These are phyloP conservation scores for Carettochelys insculpta DNA, from an alignment of 2,113 vertebrate genomes.

Conservation along the genomic window DNA sequence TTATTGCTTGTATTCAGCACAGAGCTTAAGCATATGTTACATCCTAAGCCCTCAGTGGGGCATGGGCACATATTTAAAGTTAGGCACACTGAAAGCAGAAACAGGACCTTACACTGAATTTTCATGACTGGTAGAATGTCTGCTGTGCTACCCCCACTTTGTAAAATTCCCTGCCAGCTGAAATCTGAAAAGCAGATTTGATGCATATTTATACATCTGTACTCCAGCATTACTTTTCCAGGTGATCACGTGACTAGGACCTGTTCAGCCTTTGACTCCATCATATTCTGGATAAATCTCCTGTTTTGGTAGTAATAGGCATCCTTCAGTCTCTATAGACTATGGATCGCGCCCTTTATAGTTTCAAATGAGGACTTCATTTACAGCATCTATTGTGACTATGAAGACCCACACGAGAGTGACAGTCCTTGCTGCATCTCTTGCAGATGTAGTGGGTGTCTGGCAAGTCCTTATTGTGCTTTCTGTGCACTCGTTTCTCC, in stretches of 20 bases:
- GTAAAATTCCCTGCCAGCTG: not conserved
- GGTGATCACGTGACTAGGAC: not conserved
- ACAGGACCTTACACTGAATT: not conserved
- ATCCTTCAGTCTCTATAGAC: too few relatives aligned
- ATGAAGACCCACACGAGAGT: too few relatives aligned
- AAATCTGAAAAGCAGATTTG: not conserved
- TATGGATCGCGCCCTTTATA: too few relatives aligned
- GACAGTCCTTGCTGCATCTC: too few relatives aligned
- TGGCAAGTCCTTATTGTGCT: too few relatives aligned
- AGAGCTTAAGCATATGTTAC: not conserved
- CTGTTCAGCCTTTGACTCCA: not conserved
- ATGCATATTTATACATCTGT: not conserved
- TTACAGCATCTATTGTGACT: too few relatives aligned
- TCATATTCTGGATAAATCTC: constrained; percentile 6
- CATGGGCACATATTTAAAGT: not conserved
- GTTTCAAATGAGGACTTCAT: too few relatives aligned
- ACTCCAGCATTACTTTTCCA: not conserved
- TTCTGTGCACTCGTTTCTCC: too few relatives aligned
- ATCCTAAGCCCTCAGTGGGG: not conserved
- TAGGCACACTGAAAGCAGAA: not conserved
- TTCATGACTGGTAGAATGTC: not conserved
- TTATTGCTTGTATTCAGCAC: not conserved
- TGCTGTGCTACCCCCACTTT: not conserved
- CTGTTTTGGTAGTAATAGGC: constrained; percentile 7
- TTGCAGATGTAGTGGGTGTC: too few relatives aligned